Evolutionary conservation across 2,113 vertebrate genomes (phyloP).

Genomic region (Pteruthius melanotis): DNA sequence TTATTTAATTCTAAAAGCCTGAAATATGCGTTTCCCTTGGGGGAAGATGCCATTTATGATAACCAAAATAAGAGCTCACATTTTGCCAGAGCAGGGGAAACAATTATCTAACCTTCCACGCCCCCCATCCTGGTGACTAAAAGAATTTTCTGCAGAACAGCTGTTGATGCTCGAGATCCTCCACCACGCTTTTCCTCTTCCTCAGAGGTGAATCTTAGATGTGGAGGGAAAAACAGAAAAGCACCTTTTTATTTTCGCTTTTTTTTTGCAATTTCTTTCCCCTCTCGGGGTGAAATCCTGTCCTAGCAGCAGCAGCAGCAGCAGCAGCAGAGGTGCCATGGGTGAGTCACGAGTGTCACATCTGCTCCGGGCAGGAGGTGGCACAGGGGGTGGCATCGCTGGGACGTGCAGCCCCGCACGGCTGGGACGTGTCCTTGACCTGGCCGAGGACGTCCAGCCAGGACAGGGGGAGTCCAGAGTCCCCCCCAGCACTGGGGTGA

Average conservation of each 20-base stretch:
- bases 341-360: background rate
- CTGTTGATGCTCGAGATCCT: background rate
- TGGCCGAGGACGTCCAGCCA: accelerated
- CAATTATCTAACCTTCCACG: background rate
- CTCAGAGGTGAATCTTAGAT: background rate
- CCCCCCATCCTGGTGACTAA: background rate
- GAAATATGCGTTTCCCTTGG: background rate
- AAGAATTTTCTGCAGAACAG: conserved; percentile 31
- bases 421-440: accelerated
- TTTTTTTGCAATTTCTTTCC: background rate
- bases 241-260: background rate
- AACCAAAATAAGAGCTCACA: background rate
- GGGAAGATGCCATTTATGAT: conserved; percentile 46
- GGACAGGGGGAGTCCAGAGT: background rate
- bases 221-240: background rate
- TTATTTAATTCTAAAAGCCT: background rate
- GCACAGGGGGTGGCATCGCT: background rate
- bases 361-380: background rate
- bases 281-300: background rate
- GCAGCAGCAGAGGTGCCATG: accelerated
- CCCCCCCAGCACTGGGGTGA: background rate
- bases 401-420: background rate
- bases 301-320: background rate
- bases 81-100: background rate
- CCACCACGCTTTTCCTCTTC: conserved; percentile 19